Percentiles rank a stretch among this genome's conserved stretches.
Conservation (phyloP, 2,797 vertebrate species). For the Zenarchopterus dispar region DNA sequence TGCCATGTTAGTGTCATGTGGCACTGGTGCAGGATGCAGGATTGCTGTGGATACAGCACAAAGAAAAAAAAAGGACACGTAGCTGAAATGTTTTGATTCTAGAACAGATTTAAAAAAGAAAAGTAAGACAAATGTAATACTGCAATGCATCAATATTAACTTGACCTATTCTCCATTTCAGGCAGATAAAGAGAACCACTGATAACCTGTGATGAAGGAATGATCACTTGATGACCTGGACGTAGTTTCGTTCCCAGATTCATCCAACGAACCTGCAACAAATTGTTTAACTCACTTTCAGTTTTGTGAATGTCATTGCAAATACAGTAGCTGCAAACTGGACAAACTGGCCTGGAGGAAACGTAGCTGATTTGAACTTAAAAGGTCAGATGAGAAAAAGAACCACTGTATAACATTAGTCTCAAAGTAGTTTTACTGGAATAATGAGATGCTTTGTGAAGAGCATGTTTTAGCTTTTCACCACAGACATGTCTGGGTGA, state of each 20-base stretch:
- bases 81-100: neutral
- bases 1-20: conserved; percentile 17
- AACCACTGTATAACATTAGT: too few relatives aligned
- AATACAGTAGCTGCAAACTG: too few relatives aligned
- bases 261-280: conserved; percentile 21
- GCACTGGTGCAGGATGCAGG: neutral
- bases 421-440: too few relatives aligned
- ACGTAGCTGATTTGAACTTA: too few relatives aligned
- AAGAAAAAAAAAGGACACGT: neutral
- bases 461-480: too few relatives aligned
- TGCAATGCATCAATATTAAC: neutral
- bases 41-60: conserved; percentile 24
- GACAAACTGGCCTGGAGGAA: too few relatives aligned
- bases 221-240: conserved; percentile 10
- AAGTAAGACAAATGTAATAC: neutral
- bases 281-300: too few relatives aligned
- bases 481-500: too few relatives aligned
- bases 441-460: too few relatives aligned
- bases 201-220: conserved; percentile 35
- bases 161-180: neutral
- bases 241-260: conserved; percentile 7
- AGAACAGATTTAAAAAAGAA: neutral
- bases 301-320: too few relatives aligned
- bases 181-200: neutral
- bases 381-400: too few relatives aligned